phyloP scores from a whole-genome alignment of 2,113 vertebrate genomes.

The Indri indri region DNA sequence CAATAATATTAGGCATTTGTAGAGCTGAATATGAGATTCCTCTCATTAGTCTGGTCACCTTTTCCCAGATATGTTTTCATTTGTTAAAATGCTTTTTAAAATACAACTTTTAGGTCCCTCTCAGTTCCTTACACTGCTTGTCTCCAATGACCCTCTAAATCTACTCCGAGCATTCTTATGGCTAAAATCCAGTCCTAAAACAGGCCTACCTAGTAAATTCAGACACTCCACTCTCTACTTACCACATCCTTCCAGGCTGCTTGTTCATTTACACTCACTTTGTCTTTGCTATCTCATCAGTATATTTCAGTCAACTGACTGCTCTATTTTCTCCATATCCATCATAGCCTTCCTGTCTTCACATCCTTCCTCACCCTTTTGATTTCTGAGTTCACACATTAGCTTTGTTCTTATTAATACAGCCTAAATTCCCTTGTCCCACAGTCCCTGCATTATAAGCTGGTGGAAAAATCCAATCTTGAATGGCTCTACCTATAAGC shows the following conservation, averaged over 20 bases:
- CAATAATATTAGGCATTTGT: conserved; percentile 47
- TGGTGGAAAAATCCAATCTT: not conserved
- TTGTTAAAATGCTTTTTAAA: conserved; percentile 54
- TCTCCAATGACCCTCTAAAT: not conserved
- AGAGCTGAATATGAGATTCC: conserved; percentile 25
- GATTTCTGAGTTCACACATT: not conserved
- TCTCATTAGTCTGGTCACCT: conserved; percentile 14
- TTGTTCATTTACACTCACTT: not conserved
- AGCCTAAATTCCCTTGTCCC: not conserved
- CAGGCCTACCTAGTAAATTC: not conserved
- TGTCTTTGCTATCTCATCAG: not conserved
- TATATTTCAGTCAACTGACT: not conserved
- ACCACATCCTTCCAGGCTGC: not conserved
- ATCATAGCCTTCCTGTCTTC: not conserved
- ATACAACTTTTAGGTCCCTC: conserved; percentile 25
- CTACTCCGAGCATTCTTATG: not conserved
- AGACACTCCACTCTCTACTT: not conserved
- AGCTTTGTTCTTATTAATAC: conserved; percentile 4
- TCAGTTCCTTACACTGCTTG: not conserved
- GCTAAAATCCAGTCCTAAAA: not conserved
- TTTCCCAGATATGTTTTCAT: conserved; percentile 45
- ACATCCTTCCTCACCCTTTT: not conserved
- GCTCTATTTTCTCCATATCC: not conserved
- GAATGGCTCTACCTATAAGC: not conserved
- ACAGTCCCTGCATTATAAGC: not conserved